Conservation (phyloP, 2,888 invertebrate species). For the Osmoderma eremita region DNA sequence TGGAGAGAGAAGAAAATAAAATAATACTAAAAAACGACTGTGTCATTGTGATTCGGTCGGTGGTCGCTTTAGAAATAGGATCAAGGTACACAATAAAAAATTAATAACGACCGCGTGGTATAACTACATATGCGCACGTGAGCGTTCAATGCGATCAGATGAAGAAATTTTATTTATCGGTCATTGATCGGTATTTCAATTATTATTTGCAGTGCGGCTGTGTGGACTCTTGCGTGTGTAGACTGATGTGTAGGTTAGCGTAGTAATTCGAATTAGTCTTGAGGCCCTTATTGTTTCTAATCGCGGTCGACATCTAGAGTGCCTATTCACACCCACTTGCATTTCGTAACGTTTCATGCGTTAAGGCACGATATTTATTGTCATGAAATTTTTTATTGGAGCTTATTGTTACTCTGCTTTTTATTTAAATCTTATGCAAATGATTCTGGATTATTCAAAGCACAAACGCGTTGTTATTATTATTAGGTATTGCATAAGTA, state of each 20-base stretch:
- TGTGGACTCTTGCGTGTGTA: neutral
- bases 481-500: too few species aligned
- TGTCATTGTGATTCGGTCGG: conserved; percentile 44
- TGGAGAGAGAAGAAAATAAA: conserved; percentile 28
- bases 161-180: conserved; percentile 18
- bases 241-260: conserved; percentile 16
- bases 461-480: too few species aligned
- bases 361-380: conserved; percentile 10
- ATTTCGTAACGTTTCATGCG: conserved; percentile 10
- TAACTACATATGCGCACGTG: neutral
- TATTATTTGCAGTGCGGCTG: conserved; percentile 18
- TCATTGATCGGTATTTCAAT: conserved; percentile 13
- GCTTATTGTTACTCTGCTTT: conserved; percentile 15
- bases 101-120: conserved; percentile 20
- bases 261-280: conserved; percentile 5
- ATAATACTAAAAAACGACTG: conserved; percentile 40
- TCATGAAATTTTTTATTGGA: neutral
- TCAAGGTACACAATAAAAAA: conserved; percentile 25
- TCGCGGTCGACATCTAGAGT: conserved; percentile 9
- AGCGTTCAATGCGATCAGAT: neutral
- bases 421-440: conserved; percentile 23
- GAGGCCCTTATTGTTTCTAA: conserved; percentile 26
- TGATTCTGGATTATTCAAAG: neutral
- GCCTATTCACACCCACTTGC: conserved; percentile 17
- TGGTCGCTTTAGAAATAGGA: conserved; percentile 27